Evolutionary conservation across 2,888 invertebrate species (phyloP).

Genomic region (Aleiodes testaceus): DNA sequence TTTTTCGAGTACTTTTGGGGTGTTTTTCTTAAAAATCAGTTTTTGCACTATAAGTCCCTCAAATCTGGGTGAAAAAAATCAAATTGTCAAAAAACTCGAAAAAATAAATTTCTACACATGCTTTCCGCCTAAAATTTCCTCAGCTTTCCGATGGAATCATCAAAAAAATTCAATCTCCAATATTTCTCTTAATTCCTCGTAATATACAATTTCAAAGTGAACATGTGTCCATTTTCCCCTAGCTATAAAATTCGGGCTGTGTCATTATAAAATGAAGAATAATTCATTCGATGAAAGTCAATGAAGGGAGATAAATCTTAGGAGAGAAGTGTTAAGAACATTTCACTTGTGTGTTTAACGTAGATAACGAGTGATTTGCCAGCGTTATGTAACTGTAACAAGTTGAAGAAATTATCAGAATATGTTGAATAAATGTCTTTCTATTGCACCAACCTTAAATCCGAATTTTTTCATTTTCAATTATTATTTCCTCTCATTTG

Average conservation of each 20-base stretch:
- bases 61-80: too few relatives aligned
- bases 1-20: too few relatives aligned
- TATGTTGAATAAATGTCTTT: conserved; percentile 44
- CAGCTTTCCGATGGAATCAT: too few relatives aligned
- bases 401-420: conserved; percentile 33
- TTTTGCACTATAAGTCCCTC: too few relatives aligned
- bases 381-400: conserved; percentile 49
- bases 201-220: too few relatives aligned
- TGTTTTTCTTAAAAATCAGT: too few relatives aligned
- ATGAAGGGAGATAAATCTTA: background rate
- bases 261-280: background rate
- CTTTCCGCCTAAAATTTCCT: too few relatives aligned
- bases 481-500: conserved; percentile 9
- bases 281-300: background rate
- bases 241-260: background rate
- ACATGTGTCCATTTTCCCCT: too few relatives aligned
- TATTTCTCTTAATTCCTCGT: too few relatives aligned
- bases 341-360: conserved; percentile 34
- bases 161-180: too few relatives aligned
- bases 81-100: too few relatives aligned
- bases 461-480: conserved; percentile 21
- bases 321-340: background rate
- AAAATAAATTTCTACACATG: too few relatives aligned
- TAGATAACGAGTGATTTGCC: conserved; percentile 52
- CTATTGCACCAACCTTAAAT: conserved; percentile 21